phyloP scores from a whole-genome alignment of 2,797 vertebrate genomes.

The Acanthurus lineatus region DNA sequence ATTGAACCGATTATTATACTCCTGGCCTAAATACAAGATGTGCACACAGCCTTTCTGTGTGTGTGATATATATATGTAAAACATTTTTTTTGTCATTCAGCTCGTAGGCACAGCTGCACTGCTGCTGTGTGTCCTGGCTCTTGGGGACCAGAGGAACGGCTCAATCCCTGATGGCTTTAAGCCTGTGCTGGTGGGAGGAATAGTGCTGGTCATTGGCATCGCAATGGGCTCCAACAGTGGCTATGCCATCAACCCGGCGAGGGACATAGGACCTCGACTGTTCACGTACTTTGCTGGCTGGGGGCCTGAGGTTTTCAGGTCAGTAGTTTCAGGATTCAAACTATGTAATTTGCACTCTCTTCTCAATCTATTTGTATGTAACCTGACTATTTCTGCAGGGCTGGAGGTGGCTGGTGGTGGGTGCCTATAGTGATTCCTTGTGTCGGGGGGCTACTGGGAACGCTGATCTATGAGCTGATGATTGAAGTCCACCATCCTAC shows the following conservation, averaged over 20 bases:
- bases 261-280: conserved; percentile 85
- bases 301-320: conserved; percentile 87
- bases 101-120: conserved; percentile 84
- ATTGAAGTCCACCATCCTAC: conserved; percentile 84
- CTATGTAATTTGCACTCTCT: neutral
- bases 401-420: conserved; percentile 92
- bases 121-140: conserved; percentile 83
- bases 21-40: neutral
- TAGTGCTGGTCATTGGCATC: conserved; percentile 82
- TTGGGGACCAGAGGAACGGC: conserved; percentile 79
- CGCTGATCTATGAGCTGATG: conserved; percentile 86
- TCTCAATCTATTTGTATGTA: too few relatives aligned
- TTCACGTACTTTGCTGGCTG: conserved; percentile 83
- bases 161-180: conserved; percentile 75
- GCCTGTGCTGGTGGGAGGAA: conserved; percentile 81
- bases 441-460: conserved; percentile 88
- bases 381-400: conserved; percentile 74
- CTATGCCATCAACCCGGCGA: conserved; percentile 87
- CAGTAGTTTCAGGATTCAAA: conserved; percentile 26
- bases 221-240: conserved; percentile 88
- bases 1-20: too few relatives aligned
- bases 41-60: neutral
- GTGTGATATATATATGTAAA: too few relatives aligned
- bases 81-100: conserved; percentile 55
- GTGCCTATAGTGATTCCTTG: conserved; percentile 89